phyloP scores from a whole-genome alignment of 2,888 invertebrate species.

The Disparrhopalites patrizii region DNA sequence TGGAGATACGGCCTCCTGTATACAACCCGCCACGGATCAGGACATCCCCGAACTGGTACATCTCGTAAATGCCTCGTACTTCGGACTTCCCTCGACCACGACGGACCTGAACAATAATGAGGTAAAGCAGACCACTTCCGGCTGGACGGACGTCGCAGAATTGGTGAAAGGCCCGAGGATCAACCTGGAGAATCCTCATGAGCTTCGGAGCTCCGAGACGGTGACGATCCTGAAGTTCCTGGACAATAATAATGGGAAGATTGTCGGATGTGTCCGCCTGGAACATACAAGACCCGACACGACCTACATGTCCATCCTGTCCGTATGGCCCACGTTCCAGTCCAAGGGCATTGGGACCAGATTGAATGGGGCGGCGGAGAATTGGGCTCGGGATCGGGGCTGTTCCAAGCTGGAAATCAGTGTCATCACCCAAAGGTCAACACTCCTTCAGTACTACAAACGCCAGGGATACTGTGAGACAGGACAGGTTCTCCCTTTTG shows the following conservation, averaged over 20 bases:
- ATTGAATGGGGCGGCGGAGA: background rate
- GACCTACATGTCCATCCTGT: background rate
- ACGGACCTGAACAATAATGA: too few species aligned
- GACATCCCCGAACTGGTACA: too few species aligned
- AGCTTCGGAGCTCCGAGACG: background rate
- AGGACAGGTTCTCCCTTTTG: too few species aligned
- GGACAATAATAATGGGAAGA: background rate
- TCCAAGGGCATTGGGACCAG: background rate
- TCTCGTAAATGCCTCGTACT: too few species aligned
- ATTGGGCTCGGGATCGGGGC: background rate
- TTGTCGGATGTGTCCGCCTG: constrained; percentile 5
- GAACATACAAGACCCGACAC: background rate
- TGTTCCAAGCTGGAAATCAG: background rate
- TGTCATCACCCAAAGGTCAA: background rate
- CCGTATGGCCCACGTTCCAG: background rate
- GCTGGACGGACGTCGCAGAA: background rate
- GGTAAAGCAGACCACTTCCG: too few species aligned
- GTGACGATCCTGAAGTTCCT: background rate
- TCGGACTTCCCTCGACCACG: too few species aligned
- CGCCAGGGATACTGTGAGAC: background rate
- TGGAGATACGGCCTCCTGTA: too few species aligned
- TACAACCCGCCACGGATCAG: too few species aligned
- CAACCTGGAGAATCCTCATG: background rate
- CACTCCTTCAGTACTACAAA: constrained; percentile 4
- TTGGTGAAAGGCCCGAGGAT: background rate